Conservation (phyloP, 2,888 invertebrate species). For the Coecobrya sp. region DNA sequence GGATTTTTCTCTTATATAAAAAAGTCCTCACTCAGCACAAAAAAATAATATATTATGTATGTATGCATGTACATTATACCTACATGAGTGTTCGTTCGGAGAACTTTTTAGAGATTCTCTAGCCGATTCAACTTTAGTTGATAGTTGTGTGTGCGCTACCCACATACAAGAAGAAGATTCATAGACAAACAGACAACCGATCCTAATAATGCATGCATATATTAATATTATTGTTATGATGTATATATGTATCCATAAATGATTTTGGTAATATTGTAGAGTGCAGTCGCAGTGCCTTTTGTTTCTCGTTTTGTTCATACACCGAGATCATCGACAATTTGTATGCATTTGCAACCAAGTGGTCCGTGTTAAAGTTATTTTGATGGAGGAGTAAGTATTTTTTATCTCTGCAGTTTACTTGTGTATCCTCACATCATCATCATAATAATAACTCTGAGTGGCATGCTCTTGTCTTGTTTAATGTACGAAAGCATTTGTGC, state of each 20-base stretch:
- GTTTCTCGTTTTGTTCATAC: not conserved
- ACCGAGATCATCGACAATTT: no score
- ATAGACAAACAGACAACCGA: conserved; percentile 31
- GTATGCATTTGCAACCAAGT: not conserved
- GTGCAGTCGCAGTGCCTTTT: conserved; percentile 21
- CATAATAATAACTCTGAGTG: no score
- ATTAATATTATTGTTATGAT: not conserved
- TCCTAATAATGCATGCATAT: conserved; percentile 17
- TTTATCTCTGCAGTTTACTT: no score
- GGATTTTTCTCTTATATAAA: not conserved
- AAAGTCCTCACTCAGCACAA: not conserved
- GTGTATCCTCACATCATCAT: no score
- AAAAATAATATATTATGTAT: not conserved
- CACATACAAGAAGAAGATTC: conserved; percentile 13
- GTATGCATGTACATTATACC: not conserved
- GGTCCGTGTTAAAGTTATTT: no score
- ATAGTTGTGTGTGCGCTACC: not conserved
- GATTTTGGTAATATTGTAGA: not conserved
- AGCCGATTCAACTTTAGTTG: not conserved
- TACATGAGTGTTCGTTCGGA: not conserved
- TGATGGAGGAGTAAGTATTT: no score
- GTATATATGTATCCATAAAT: not conserved
- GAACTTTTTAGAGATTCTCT: not conserved
- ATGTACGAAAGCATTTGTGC: not conserved
- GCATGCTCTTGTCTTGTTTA: no score